phyloP scores from a whole-genome alignment of 2,113 vertebrate species.

The Heliornis fulica region DNA sequence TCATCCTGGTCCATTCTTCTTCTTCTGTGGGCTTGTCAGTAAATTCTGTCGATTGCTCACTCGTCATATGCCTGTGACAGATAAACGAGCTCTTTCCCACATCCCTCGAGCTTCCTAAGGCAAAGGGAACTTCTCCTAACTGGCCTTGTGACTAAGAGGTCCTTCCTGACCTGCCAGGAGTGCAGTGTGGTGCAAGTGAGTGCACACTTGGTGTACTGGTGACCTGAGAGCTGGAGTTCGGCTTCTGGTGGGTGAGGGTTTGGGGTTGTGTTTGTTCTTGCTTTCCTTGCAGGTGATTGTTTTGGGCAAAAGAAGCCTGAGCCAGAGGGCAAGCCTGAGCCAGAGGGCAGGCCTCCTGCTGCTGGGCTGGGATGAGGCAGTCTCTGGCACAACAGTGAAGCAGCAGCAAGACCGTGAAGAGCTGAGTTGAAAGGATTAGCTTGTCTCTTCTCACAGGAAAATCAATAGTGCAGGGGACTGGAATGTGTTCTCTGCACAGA shows the following conservation, averaged over 20 bases:
- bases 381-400: not conserved
- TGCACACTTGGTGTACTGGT: not conserved
- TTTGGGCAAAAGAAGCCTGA: not conserved
- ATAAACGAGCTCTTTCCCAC: not conserved
- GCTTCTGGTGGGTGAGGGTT: not conserved
- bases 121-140: not conserved
- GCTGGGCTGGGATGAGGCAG: not conserved
- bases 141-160: not conserved
- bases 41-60: slow-evolving; percentile 4
- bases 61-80: not conserved
- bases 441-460: slow-evolving; percentile 59
- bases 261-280: not conserved
- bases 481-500: not conserved
- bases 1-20: not conserved
- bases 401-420: not conserved
- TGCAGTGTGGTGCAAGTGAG: not conserved
- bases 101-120: not conserved
- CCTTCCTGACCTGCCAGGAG: not conserved
- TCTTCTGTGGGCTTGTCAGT: slow-evolving; percentile 14
- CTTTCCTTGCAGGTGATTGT: not conserved
- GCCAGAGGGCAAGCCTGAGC: not conserved
- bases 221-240: not conserved
- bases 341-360: not conserved
- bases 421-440: slow-evolving; percentile 47
- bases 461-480: slow-evolving; percentile 55